Conservation (phyloP, 2,888 invertebrate species). For the Conomelus anceps region DNA sequence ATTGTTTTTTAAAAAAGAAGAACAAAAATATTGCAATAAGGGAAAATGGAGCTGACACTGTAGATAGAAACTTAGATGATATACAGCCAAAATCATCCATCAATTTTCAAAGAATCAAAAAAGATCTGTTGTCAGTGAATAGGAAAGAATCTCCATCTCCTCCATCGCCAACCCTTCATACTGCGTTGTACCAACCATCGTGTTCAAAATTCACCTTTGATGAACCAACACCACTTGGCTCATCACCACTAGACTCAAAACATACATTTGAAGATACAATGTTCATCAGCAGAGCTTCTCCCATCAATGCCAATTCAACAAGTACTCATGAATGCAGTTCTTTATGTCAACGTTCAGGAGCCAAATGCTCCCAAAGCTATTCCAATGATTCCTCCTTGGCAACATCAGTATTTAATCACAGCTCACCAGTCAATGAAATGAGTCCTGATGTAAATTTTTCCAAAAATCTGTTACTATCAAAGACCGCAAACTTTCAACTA, state of each 20-base stretch:
- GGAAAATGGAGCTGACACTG: no score
- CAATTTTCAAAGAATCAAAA: neutral
- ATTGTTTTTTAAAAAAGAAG: no score
- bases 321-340: no score
- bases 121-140: neutral
- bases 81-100: neutral
- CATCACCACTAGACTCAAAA: neutral
- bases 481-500: neutral
- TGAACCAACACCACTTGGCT: neutral
- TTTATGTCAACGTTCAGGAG: no score
- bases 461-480: neutral
- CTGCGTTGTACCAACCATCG: neutral
- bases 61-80: neutral
- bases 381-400: no score
- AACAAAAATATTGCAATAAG: no score
- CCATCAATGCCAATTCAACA: no score
- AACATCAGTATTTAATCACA: neutral
- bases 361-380: no score
- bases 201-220: neutral
- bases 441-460: neutral
- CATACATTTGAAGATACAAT: neutral
- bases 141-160: neutral
- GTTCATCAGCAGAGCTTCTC: no score
- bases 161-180: neutral
- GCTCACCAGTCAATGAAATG: neutral